A percentile compares a stretch with the other conserved stretches of the same genome.
Conservation (phyloP, 2,113 vertebrate genomes). For the rat (Rattus norvegicus) region GRCr8 NC_086030.1:28216501-28217000, state of each 20-base stretch:
- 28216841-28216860: background rate
- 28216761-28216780: background rate
- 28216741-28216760: background rate
- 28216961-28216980: background rate
- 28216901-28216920: background rate
- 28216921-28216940: background rate
- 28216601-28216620: background rate
- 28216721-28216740: background rate
- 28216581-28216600: background rate
- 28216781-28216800: background rate
- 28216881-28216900: background rate
- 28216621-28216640: background rate
- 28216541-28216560: background rate
- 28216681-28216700: background rate
- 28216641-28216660: background rate
- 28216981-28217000: conserved; percentile 7
- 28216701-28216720: background rate
- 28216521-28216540: background rate
- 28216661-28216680: background rate
- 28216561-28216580: rapidly evolving
- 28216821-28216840: background rate
- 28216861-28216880: background rate
- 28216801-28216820: rapidly evolving
- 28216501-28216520: background rate
- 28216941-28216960: background rate